phyloP scores from a whole-genome alignment of 2,888 invertebrate genomes.

The Drosophila quinaria region DNA sequence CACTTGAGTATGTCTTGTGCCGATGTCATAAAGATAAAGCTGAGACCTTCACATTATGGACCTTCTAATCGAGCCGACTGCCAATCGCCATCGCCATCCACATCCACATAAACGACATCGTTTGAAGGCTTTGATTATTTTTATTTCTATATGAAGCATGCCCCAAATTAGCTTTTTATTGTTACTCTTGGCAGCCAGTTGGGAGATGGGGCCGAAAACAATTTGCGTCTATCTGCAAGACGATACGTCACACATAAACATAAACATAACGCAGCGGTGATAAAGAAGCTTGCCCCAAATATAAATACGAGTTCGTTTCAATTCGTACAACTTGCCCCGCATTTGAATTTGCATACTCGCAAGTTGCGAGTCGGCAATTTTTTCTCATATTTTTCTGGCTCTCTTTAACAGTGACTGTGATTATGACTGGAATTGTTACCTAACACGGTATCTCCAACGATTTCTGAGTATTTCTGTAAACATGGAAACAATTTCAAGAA shows the following conservation, averaged over 20 bases:
- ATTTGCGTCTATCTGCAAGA: slow-evolving; percentile 79
- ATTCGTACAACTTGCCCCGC: slow-evolving; percentile 2
- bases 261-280: slow-evolving; percentile 48
- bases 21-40: slow-evolving; percentile 74
- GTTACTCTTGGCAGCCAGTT: slow-evolving; percentile 27
- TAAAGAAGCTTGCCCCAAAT: slow-evolving; percentile 43
- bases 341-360: slow-evolving; percentile 63
- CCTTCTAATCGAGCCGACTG: slow-evolving; percentile 64
- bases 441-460: neutral
- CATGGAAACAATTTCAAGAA: too few species aligned
- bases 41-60: slow-evolving; percentile 57
- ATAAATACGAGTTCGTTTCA: neutral
- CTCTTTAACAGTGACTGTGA: slow-evolving; percentile 7
- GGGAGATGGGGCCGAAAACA: slow-evolving; percentile 61
- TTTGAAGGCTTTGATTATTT: slow-evolving; percentile 63
- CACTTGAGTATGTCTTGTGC: slow-evolving; percentile 31
- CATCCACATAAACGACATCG: slow-evolving; percentile 50
- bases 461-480: too few species aligned
- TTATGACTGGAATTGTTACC: neutral
- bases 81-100: slow-evolving; percentile 55
- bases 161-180: slow-evolving; percentile 61
- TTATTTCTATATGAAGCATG: slow-evolving; percentile 53
- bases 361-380: slow-evolving; percentile 4
- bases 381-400: slow-evolving; percentile 9
- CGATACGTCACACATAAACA: slow-evolving; percentile 78